A percentile compares a stretch with the other conserved stretches of the same genome.
Conservation (phyloP, 2,888 invertebrate genomes). For the Lumbricus terrestris region DNA sequence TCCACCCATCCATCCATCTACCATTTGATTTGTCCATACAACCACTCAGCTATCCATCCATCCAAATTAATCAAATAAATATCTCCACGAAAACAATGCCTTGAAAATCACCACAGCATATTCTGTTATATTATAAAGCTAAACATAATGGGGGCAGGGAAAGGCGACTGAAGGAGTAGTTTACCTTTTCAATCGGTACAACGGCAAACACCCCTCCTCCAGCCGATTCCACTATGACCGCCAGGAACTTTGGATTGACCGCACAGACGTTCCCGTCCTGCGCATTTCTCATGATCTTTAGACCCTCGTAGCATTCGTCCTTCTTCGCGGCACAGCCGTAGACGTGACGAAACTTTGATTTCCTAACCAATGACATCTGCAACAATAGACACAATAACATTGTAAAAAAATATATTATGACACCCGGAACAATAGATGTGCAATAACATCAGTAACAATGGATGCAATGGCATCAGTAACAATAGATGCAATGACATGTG, state of each 20-base stretch:
- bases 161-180: not conserved
- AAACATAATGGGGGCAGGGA: not conserved
- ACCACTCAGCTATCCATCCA: not conserved
- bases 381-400: not conserved
- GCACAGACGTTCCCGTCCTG: conserved; percentile 98
- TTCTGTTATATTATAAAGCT: not conserved
- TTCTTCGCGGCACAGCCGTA: conserved; percentile 85
- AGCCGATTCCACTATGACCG: conserved; percentile 91
- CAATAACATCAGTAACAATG: not conserved
- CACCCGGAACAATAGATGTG: too few relatives aligned
- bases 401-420: too few relatives aligned
- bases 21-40: not conserved
- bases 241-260: conserved; percentile 95
- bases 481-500: too few relatives aligned
- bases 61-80: not conserved
- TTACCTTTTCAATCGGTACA: conserved; percentile 80
- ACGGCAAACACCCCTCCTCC: conserved; percentile 85
- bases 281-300: conserved; percentile 87
- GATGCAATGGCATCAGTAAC: too few relatives aligned
- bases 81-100: not conserved
- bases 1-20: not conserved
- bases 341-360: conserved; percentile 97
- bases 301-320: conserved; percentile 95
- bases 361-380: conserved; percentile 66
- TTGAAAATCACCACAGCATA: not conserved